Base-by-base conservation (phyloP, 2,113 vertebrate species). In the Phaethornis superciliosus region DNA sequence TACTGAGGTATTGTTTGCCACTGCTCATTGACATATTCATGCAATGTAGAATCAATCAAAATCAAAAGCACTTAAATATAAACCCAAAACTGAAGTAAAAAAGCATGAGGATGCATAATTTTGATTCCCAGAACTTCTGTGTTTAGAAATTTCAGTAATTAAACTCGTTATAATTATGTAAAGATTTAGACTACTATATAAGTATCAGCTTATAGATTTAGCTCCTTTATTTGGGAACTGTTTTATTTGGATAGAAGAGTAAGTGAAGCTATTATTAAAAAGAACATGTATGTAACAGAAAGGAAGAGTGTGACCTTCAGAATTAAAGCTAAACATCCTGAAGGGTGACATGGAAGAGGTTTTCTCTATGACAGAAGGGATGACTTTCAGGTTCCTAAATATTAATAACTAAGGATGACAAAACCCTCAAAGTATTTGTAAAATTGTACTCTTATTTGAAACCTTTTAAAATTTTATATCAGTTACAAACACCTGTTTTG, bases 21-120 rank as follows among this genome's bases (percentile, higher is more conserved):
- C 64, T 92, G 88, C 88, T 97, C 97, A 97, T 96, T 96, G 97
- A 96, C 97, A 96, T 97, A 97, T 96, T 97, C 96, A 97, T 97
- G 95, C 42, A 92, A 95, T 91, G 83, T 95, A 95, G 96, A 97
- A 93, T 97, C 97, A 96, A 90, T 95, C 97, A 95, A 91, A 96
- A 59, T 23, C n/a, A 71, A 94, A 90, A 87, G 49, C 68, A 69
- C 81, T 96, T 88, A 81, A 78, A 83, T n/a, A 68, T 28, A 88
- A 92, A 30, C 13, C 26, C 40, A 22, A 82, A 89, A 40, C 16
- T 18, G 19, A 90, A 84, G 32, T 51, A 13, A 62, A 12, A 68
- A 40, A 47, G 5, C 27, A 69, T 6, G 21, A 77, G 1, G 3
- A 42, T 58, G 21, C 32, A 80, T 44, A 6, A 24, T 42, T 81